Evolutionary conservation across 2,888 invertebrate genomes (phyloP).

Genomic region (Ametastegia equiseti): DNA sequence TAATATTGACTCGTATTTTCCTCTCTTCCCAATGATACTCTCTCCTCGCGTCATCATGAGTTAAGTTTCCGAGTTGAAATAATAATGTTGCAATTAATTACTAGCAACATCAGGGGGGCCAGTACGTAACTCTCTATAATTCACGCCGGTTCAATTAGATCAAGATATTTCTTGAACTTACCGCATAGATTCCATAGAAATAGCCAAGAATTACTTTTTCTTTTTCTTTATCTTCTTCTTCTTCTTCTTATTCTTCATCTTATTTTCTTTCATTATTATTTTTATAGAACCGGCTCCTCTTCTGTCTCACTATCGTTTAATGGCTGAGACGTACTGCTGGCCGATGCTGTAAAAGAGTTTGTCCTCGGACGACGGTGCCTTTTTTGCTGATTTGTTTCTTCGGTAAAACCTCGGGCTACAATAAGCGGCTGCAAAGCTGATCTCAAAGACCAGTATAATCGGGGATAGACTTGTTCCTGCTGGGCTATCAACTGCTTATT

Average conservation of each 20-base stretch:
- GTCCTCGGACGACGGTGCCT: constrained; percentile 80
- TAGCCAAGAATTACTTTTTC: not conserved
- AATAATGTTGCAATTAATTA: not conserved
- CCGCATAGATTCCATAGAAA: not conserved
- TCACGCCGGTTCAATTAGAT: not conserved
- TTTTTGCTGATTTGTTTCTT: constrained; percentile 76
- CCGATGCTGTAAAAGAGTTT: constrained; percentile 80
- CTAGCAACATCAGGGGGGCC: no score
- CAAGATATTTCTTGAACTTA: constrained; percentile 37
- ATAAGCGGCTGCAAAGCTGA: constrained; percentile 88
- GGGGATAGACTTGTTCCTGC: constrained; percentile 87
- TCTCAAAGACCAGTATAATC: constrained; percentile 85
- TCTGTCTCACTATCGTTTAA: constrained; percentile 81
- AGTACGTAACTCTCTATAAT: no score
- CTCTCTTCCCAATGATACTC: constrained; percentile 31
- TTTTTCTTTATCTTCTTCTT: not conserved
- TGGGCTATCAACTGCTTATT: constrained; percentile 84
- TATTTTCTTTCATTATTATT: not conserved
- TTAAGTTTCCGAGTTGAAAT: constrained; percentile 9
- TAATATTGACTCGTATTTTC: not conserved
- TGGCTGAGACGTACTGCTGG: constrained; percentile 78
- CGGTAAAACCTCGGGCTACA: constrained; percentile 75
- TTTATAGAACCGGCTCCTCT: constrained; percentile 81
- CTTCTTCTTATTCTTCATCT: not conserved
- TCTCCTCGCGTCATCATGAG: constrained; percentile 26